phyloP scores from a whole-genome alignment of 2,113 vertebrate species.

The Gnathonemus echidnorhynchus region DNA sequence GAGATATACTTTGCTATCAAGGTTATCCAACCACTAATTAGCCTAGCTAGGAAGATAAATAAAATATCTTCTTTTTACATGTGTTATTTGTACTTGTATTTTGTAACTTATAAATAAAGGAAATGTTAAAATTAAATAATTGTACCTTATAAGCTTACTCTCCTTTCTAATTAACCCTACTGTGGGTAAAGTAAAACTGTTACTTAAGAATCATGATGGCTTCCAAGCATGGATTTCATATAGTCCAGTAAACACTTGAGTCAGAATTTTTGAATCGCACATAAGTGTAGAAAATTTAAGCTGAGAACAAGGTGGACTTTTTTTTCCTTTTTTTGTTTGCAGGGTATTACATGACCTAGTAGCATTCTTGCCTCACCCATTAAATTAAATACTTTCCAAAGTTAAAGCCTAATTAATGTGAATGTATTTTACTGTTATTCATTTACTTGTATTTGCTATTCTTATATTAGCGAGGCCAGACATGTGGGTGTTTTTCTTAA shows the following conservation, averaged over 20 bases:
- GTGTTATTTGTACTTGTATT: not conserved
- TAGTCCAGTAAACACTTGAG: not conserved
- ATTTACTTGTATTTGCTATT: not conserved
- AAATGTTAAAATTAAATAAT: not conserved
- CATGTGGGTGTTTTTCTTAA: not conserved
- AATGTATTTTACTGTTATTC: not conserved
- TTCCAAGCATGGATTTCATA: not conserved
- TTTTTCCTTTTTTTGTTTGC: not conserved
- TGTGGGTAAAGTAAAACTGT: not conserved
- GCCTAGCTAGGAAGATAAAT: not conserved
- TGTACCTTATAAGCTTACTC: not conserved
- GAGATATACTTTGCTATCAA: constrained; percentile 3
- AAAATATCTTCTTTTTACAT: not conserved
- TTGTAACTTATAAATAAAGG: not conserved
- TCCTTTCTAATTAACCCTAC: not conserved
- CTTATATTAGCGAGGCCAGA: not conserved
- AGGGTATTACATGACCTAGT: not conserved
- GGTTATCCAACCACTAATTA: not conserved
- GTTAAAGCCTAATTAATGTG: not conserved
- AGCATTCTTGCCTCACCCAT: not conserved
- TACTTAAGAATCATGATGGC: not conserved
- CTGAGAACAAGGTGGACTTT: not conserved
- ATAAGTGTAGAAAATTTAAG: not conserved
- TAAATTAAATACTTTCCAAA: not conserved
- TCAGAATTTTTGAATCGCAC: not conserved